These are phyloP conservation scores for Ornithorhynchus anatinus DNA, from an alignment of 2,113 vertebrate species.

Conservation along the genomic window DNA sequence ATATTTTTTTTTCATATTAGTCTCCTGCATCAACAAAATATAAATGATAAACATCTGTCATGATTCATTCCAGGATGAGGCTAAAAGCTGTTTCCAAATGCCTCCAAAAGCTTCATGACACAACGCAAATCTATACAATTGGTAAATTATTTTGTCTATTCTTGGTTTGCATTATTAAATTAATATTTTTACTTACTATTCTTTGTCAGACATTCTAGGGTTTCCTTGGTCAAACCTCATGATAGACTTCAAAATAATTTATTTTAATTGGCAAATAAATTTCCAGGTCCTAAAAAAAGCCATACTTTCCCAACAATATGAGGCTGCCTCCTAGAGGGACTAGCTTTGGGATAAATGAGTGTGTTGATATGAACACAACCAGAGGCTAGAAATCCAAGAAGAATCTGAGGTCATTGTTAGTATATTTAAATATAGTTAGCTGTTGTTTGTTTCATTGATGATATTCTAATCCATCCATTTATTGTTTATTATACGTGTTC, in stretches of 20 bases:
- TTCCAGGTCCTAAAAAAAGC: too few species aligned
- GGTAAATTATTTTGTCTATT: conserved; percentile 44
- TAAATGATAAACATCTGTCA: not conserved
- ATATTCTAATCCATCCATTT: not conserved
- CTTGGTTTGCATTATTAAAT: conserved; percentile 11
- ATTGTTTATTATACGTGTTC: not conserved
- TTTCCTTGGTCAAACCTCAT: conserved; percentile 17
- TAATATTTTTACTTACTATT: conserved; percentile 26
- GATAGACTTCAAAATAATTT: conserved; percentile 13
- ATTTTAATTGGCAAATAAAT: conserved; percentile 34
- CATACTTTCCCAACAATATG: too few species aligned
- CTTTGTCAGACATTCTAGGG: conserved; percentile 17
- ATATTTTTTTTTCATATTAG: not conserved
- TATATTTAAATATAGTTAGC: too few species aligned
- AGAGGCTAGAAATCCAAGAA: too few species aligned
- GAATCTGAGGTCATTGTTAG: too few species aligned
- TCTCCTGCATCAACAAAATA: not conserved
- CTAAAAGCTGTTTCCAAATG: conserved; percentile 24
- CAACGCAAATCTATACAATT: conserved; percentile 1
- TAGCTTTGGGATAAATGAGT: too few species aligned
- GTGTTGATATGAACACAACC: too few species aligned
- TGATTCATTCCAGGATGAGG: not conserved
- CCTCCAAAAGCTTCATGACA: not conserved
- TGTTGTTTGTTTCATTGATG: too few species aligned
- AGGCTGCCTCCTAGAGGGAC: too few species aligned